Evolutionary conservation across 2,113 vertebrate species (phyloP).

Genomic region (Melospiza melodia): DNA sequence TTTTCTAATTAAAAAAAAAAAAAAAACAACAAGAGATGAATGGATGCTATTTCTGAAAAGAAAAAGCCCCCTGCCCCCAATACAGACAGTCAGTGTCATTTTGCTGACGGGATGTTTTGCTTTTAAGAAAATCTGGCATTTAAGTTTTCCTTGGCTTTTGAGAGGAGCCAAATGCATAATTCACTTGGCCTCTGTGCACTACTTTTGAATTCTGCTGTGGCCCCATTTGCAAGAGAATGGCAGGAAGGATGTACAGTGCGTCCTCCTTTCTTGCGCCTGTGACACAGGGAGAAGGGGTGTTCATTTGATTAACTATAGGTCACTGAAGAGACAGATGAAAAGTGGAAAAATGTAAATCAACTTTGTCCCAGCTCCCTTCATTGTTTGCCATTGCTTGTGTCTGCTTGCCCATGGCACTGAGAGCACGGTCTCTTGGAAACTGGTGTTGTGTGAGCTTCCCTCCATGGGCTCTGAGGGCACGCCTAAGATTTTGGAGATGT

Average conservation of each 20-base stretch:
- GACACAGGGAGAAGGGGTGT: constrained; percentile 28
- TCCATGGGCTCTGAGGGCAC: not conserved
- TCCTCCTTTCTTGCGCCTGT: constrained; percentile 11
- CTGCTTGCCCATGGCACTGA: not conserved
- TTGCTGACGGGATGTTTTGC: constrained; percentile 53
- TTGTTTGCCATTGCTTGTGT: not conserved
- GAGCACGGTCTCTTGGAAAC: not conserved
- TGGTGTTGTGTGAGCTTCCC: not conserved
- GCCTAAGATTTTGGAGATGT: not conserved
- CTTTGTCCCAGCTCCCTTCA: not conserved
- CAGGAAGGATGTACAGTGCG: constrained; percentile 48
- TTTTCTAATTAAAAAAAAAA: constrained; percentile 61
- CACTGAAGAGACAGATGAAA: constrained; percentile 24
- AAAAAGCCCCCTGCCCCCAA: not conserved
- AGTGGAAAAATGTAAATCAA: constrained; percentile 56
- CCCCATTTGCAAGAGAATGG: constrained; percentile 72
- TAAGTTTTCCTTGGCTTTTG: constrained; percentile 62
- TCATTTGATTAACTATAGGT: constrained; percentile 50
- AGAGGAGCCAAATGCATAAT: constrained; percentile 68
- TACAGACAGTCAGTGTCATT: constrained; percentile 53
- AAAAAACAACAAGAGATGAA: constrained; percentile 7
- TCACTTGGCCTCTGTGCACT: constrained; percentile 30
- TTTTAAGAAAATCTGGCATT: constrained; percentile 69
- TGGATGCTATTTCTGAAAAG: constrained; percentile 55
- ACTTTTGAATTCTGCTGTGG: constrained; percentile 61